phyloP scores from a whole-genome alignment of 2,113 vertebrate species.

The Oncorhynchus kisutch region DNA sequence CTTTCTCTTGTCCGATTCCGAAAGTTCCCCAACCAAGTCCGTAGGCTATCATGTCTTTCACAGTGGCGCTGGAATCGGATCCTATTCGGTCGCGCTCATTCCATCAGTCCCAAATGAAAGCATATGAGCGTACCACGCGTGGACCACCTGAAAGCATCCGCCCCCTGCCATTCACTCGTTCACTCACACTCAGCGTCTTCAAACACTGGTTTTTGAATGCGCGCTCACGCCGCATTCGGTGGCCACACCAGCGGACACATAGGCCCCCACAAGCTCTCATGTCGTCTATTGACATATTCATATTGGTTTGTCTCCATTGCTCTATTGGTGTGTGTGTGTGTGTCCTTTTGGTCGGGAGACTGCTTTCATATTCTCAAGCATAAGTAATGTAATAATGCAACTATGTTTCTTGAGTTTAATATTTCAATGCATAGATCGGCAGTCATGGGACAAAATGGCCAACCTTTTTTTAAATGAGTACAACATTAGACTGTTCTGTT shows the following conservation, averaged over 20 bases:
- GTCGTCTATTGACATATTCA: not conserved
- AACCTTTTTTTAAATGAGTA: too few species aligned
- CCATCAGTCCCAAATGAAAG: slow-evolving; percentile 4
- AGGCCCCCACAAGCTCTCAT: not conserved
- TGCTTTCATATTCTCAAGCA: too few species aligned
- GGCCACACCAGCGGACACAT: not conserved
- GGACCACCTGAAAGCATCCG: not conserved
- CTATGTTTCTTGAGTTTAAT: too few species aligned
- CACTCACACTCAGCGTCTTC: not conserved
- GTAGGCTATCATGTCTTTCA: not conserved
- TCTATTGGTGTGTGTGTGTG: too few species aligned
- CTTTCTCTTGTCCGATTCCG: not conserved
- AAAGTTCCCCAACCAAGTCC: not conserved
- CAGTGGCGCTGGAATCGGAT: not conserved
- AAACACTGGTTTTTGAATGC: not conserved
- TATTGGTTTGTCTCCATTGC: not conserved
- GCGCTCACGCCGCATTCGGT: not conserved
- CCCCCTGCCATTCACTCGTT: not conserved
- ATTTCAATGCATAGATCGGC: too few species aligned
- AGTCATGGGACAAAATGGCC: too few species aligned
- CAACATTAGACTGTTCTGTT: too few species aligned
- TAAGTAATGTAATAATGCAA: too few species aligned
- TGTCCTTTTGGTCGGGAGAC: too few species aligned
- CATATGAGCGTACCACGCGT: not conserved
- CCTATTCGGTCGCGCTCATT: not conserved